Evolutionary conservation across 1,140 invertebrate genomes (phyloP).

Genomic region (Drosophila guanche): DNA sequence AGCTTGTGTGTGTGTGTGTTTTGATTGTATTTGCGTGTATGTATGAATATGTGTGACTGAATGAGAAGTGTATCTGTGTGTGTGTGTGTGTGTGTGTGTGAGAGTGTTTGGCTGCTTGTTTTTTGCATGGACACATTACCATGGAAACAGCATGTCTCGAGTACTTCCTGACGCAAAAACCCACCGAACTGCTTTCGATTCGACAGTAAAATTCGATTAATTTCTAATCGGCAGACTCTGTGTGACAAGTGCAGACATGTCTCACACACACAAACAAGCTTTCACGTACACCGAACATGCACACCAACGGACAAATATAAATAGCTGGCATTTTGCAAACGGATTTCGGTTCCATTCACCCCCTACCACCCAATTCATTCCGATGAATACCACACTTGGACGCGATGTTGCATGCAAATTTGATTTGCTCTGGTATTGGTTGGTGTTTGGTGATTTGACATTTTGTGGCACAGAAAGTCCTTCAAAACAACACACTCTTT

Average conservation of each 20-base stretch:
- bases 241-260: slow-evolving; percentile 70
- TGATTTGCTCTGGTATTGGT: slow-evolving; percentile 37
- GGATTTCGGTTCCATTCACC: slow-evolving; percentile 52
- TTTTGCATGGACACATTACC: slow-evolving; percentile 62
- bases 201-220: slow-evolving; percentile 82
- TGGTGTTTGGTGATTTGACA: slow-evolving; percentile 52
- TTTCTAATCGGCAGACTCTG: slow-evolving; percentile 80
- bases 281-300: background rate
- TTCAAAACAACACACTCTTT: slow-evolving; percentile 16
- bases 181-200: slow-evolving; percentile 63
- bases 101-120: slow-evolving; percentile 50
- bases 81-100: slow-evolving; percentile 28
- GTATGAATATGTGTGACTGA: slow-evolving; percentile 47
- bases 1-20: slow-evolving; percentile 25
- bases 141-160: slow-evolving; percentile 53
- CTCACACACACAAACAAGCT: slow-evolving; percentile 8
- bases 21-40: slow-evolving; percentile 21
- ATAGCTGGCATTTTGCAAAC: slow-evolving; percentile 61
- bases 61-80: slow-evolving; percentile 31
- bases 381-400: slow-evolving; percentile 20
- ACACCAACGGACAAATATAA: slow-evolving; percentile 55
- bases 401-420: slow-evolving; percentile 66
- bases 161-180: slow-evolving; percentile 39
- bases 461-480: slow-evolving; percentile 55
- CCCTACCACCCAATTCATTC: slow-evolving; percentile 2